Percentiles rank a stretch among this genome's conserved stretches.
Evolutionary conservation across 2,888 invertebrate species (phyloP).

Genomic region (Thera britannica): DNA sequence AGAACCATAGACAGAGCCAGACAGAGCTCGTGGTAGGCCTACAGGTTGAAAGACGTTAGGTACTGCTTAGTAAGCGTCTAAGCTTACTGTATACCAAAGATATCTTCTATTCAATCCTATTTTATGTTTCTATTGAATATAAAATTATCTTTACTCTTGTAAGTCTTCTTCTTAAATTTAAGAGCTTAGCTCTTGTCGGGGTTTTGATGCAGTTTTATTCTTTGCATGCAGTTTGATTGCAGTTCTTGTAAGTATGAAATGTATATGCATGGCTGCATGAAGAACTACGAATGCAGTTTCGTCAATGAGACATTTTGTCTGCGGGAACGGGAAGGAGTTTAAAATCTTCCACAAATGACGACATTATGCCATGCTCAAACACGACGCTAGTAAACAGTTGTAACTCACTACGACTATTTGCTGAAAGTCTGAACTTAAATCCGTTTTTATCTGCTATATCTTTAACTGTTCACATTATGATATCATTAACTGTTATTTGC

Average conservation of each 20-base stretch:
- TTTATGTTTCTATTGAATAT: no score
- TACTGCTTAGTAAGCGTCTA: no score
- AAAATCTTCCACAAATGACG: constrained; percentile 15
- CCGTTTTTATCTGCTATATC: constrained; percentile 66
- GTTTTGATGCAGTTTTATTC: no score
- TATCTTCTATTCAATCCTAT: no score
- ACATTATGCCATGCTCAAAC: constrained; percentile 5
- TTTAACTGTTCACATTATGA: constrained; percentile 28
- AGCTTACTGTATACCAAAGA: no score
- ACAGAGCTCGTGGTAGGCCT: no score
- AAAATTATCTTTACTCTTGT: no score
- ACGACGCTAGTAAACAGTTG: constrained; percentile 24
- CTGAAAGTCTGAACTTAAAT: constrained; percentile 71
- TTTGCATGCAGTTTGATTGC: no score
- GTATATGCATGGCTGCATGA: not conserved
- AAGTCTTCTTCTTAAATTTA: no score
- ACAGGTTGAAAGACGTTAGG: no score
- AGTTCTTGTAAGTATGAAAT: not conserved
- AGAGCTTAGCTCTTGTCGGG: no score
- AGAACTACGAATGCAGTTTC: not conserved
- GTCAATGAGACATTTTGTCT: constrained; percentile 6
- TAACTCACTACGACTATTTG: constrained; percentile 59
- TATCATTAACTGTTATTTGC: constrained; percentile 53
- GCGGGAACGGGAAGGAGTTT: not conserved
- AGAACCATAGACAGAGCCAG: no score